These are phyloP conservation scores for Drosophila multiciliata DNA, from an alignment of 2,888 invertebrate species.

Conservation along the genomic window DNA sequence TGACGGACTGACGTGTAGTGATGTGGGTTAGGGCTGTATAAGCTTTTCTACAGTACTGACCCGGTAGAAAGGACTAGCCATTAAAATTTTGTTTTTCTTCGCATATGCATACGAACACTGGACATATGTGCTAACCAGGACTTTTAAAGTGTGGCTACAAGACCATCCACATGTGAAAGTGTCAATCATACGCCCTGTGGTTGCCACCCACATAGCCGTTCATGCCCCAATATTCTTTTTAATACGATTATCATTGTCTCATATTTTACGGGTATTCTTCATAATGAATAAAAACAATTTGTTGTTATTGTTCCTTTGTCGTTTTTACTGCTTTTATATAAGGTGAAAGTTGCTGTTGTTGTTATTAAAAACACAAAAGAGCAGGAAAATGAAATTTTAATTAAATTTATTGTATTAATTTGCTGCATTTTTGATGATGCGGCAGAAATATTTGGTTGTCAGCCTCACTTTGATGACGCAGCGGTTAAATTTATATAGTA, in stretches of 20 bases:
- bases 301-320: slow-evolving; percentile 13
- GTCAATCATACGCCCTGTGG: slow-evolving; percentile 31
- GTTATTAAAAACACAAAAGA: slow-evolving; percentile 45
- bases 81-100: slow-evolving; percentile 5
- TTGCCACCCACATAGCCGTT: background rate
- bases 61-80: slow-evolving; percentile 1
- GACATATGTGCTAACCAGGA: background rate
- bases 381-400: slow-evolving; percentile 51
- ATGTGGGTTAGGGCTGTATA: background rate
- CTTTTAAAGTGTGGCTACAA: background rate
- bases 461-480: slow-evolving; percentile 8
- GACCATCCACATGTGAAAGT: slow-evolving; percentile 5
- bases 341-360: slow-evolving; percentile 15
- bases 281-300: slow-evolving; percentile 45
- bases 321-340: slow-evolving; percentile 24
- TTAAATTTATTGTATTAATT: slow-evolving; percentile 51
- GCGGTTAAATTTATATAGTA: slow-evolving; percentile 11
- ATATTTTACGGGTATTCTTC: background rate
- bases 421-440: slow-evolving; percentile 61
- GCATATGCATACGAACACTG: slow-evolving; percentile 12
- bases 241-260: slow-evolving; percentile 33
- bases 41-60: slow-evolving; percentile 11
- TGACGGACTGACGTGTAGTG: background rate
- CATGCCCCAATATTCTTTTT: slow-evolving; percentile 3
- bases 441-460: slow-evolving; percentile 32